Percentiles rank a stretch among this genome's conserved stretches.
Evolutionary conservation across 2,888 invertebrate genomes (phyloP).

Genomic region (Pseudococcus jackbeardsleyi): DNA sequence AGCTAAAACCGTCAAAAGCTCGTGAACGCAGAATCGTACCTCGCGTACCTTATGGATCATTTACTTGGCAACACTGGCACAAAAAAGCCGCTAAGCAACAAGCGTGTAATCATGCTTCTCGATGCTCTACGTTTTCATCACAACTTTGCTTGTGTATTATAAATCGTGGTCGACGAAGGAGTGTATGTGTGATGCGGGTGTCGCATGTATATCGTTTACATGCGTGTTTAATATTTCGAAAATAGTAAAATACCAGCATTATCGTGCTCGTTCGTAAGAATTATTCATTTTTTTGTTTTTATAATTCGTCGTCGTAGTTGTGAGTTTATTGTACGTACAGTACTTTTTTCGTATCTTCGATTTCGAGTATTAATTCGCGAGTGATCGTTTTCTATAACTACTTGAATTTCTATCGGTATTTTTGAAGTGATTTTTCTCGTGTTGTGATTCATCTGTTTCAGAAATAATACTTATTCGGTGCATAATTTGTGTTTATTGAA

Average conservation of each 20-base stretch:
- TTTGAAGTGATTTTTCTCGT: neutral
- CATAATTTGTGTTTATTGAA: neutral
- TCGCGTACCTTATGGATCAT: neutral
- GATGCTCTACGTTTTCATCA: neutral
- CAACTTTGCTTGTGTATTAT: neutral
- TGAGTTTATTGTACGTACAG: neutral
- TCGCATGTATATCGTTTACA: neutral
- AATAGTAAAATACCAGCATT: neutral
- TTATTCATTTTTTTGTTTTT: neutral
- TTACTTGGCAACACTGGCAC: constrained; percentile 13
- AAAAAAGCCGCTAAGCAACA: constrained; percentile 57
- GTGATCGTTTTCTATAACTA: neutral
- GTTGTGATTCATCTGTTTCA: neutral
- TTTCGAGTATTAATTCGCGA: neutral
- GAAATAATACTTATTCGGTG: neutral
- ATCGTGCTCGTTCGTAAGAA: neutral
- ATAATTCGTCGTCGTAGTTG: neutral
- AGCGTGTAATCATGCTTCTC: constrained; percentile 53
- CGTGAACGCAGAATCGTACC: too few species aligned
- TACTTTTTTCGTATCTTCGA: neutral
- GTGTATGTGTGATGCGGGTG: constrained; percentile 33
- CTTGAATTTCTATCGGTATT: neutral
- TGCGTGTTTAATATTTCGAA: constrained; percentile 40
- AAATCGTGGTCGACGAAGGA: neutral
- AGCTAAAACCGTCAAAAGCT: too few species aligned